Percentiles rank a stretch among this genome's conserved stretches.
Conservation (phyloP, 2,888 invertebrate genomes). For the Drosophila fulvimacula region DNA sequence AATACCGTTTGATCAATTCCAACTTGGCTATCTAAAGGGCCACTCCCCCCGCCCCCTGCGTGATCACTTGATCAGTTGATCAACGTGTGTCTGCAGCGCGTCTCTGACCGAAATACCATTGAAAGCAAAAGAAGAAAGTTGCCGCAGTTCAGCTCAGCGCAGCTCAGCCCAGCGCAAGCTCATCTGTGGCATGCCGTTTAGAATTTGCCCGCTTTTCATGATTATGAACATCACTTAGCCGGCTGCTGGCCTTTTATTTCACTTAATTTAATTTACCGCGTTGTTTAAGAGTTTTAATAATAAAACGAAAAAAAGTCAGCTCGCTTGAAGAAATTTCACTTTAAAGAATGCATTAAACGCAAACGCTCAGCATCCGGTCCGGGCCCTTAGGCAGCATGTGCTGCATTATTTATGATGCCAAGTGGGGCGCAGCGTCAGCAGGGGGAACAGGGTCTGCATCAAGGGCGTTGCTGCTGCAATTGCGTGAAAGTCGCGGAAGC, state of each 20-base stretch:
- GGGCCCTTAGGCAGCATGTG: slow-evolving; percentile 15
- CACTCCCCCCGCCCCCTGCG: neutral
- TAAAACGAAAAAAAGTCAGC: slow-evolving; percentile 15
- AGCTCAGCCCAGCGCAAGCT: neutral
- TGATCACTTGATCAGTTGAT: slow-evolving; percentile 25
- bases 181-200: slow-evolving; percentile 33
- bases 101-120: slow-evolving; percentile 77
- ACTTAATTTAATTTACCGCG: slow-evolving; percentile 73
- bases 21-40: slow-evolving; percentile 7
- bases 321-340: slow-evolving; percentile 63
- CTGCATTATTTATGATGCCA: slow-evolving; percentile 64
- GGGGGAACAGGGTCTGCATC: slow-evolving; percentile 21
- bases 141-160: neutral
- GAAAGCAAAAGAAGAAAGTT: slow-evolving; percentile 77
- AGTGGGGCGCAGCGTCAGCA: slow-evolving; percentile 51
- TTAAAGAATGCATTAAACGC: slow-evolving; percentile 71
- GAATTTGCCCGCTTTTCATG: slow-evolving; percentile 55
- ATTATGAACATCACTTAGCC: slow-evolving; percentile 59
- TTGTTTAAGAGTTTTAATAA: slow-evolving; percentile 61
- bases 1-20: slow-evolving; percentile 72
- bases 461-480: slow-evolving; percentile 63
- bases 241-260: slow-evolving; percentile 66
- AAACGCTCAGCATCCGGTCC: slow-evolving; percentile 53
- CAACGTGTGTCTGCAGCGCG: slow-evolving; percentile 37
- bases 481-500: slow-evolving; percentile 77